Conservation (phyloP, 92 coral and sea anemone species). For the Metridium senile region DNA sequence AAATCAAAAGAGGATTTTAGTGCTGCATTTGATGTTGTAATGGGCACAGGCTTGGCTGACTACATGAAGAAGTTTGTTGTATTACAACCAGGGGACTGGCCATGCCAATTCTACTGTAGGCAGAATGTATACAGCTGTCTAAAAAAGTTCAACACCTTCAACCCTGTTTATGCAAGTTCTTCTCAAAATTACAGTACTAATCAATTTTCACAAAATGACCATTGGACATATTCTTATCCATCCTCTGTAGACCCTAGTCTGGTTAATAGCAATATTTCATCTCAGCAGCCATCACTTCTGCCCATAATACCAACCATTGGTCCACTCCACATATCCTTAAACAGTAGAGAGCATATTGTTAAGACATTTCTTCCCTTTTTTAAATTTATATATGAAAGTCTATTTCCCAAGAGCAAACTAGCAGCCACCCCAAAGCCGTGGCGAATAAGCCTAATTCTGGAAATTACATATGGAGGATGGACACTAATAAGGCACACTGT, state of each 20-base stretch:
- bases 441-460: slow-evolving; percentile 25
- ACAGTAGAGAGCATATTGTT: slow-evolving; percentile 35
- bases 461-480: slow-evolving; percentile 29
- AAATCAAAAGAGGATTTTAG: slow-evolving; percentile 59
- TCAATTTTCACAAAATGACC: background rate
- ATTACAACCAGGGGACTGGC: slow-evolving; percentile 68
- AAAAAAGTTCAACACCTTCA: slow-evolving; percentile 15
- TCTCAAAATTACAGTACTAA: background rate
- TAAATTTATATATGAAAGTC: background rate
- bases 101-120: slow-evolving; percentile 45
- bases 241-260: background rate
- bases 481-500: slow-evolving; percentile 13
- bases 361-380: slow-evolving; percentile 32
- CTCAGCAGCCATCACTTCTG: slow-evolving; percentile 22
- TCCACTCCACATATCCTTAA: slow-evolving; percentile 3
- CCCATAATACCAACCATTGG: background rate
- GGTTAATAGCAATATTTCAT: background rate
- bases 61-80: slow-evolving; percentile 40
- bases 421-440: slow-evolving; percentile 21
- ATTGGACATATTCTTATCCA: background rate
- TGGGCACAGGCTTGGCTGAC: slow-evolving; percentile 36
- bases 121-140: slow-evolving; percentile 39
- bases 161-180: slow-evolving; percentile 18
- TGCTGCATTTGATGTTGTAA: slow-evolving; percentile 47
- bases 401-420: slow-evolving; percentile 19